Base-by-base conservation (phyloP, 2,888 invertebrate species). In the Liposcelis brunnea region DNA sequence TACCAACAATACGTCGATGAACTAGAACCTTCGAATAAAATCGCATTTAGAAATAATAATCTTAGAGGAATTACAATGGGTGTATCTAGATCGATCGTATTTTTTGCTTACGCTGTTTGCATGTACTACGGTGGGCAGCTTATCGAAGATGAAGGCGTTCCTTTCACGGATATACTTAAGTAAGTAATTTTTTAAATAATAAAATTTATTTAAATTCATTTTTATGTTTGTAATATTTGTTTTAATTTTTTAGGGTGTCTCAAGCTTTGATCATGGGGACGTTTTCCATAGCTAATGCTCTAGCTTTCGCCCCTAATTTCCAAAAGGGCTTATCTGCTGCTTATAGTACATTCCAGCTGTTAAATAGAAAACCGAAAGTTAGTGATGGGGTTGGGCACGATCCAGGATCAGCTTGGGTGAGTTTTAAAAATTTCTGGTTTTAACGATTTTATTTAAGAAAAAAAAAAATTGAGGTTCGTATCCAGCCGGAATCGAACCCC, bases 241-340 rank as follows among this genome's bases (percentile, higher is more conserved):
- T 42, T 15, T 31, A 4, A 40, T 43, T 50, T 57, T 58, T 31
- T 53, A 82, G 81, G 58, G 77, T 81, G 15, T 74, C 77, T 1
- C 81, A 83, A 63, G 75, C 77, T 0, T 61, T 80, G 7, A 67
- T 80, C 31, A 75, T 77, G 70, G 77, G 80, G 6, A 74, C 79
- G 0, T 72, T 75, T n/a, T 74, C 79, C 12, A 75, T 80, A 31
- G 77, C 70, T 4, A 68, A 69, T 52, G 70, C 70, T 1, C 69
- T 79, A 43, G 75, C 77, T 0, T 84, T 82, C 61, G 80, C 83
- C 0, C 83, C 84, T 2, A 84, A 84, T 59, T 78, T 83, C 65
- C 80, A 81, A 54, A 82, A 82, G 62, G 84, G 82, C 35, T 67
- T 82, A 37, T 66, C 72, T 40, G 79, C 84, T 0, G 81, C 83